phyloP scores from a whole-genome alignment of 2,888 invertebrate genomes.

The Oeneis ivallda region DNA sequence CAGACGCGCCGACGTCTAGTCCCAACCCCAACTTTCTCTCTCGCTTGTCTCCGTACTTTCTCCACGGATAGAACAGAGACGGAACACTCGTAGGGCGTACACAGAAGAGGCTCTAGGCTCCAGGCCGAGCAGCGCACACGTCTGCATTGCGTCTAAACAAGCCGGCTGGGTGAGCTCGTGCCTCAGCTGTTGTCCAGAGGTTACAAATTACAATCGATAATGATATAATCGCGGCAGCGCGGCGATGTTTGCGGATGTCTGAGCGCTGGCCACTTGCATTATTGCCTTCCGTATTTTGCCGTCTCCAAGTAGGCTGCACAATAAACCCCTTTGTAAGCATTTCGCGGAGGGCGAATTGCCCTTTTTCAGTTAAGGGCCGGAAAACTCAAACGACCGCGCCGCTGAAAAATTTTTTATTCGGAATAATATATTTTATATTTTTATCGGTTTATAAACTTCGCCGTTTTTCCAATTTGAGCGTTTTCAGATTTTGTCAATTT shows the following conservation, averaged over 20 bases:
- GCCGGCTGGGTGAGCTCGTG: slow-evolving; percentile 73
- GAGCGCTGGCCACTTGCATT: slow-evolving; percentile 27
- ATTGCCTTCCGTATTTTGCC: slow-evolving; percentile 10
- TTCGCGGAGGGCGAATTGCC: slow-evolving; percentile 4
- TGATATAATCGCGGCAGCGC: slow-evolving; percentile 54
- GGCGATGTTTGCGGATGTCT: slow-evolving; percentile 43
- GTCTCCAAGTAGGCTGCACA: neutral
- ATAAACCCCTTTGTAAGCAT: neutral
- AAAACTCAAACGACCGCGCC: slow-evolving; percentile 7
- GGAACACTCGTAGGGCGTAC: slow-evolving; percentile 63
- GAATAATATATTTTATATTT: neutral
- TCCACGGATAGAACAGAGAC: slow-evolving; percentile 44
- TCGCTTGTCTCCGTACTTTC: slow-evolving; percentile 37
- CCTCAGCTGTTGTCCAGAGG: slow-evolving; percentile 73
- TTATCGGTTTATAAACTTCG: no score
- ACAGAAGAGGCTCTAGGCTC: slow-evolving; percentile 58
- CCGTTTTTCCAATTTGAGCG: no score
- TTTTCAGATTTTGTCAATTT: no score
- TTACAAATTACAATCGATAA: slow-evolving; percentile 71
- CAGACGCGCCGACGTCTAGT: slow-evolving; percentile 68
- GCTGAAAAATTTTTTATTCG: neutral
- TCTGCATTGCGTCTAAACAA: slow-evolving; percentile 82
- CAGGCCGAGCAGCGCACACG: slow-evolving; percentile 71
- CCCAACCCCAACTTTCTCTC: slow-evolving; percentile 49
- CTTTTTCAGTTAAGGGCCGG: slow-evolving; percentile 9